Percentiles rank a stretch among this genome's conserved stretches.
These are phyloP conservation scores for Axis porcinus DNA, from an alignment of 2,113 vertebrate genomes.

Conservation along the genomic window DNA sequence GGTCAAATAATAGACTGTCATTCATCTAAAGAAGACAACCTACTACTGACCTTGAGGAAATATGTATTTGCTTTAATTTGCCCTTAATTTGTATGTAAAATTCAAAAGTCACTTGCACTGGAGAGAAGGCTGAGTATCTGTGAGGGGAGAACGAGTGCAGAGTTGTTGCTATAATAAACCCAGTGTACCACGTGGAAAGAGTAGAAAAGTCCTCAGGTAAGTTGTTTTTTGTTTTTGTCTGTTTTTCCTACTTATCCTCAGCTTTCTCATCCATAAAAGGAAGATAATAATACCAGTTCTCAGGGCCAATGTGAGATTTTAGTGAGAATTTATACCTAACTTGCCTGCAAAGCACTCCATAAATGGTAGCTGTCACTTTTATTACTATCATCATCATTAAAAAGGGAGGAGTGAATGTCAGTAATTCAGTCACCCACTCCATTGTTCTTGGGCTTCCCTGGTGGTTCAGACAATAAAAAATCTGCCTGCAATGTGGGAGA, in stretches of 20 bases:
- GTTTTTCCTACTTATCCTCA: not conserved
- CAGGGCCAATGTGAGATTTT: not conserved
- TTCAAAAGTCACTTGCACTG: not conserved
- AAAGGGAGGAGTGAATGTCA: not conserved
- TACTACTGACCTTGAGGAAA: not conserved
- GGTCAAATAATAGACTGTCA: not conserved
- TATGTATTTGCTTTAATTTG: not conserved
- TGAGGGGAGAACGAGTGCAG: not conserved
- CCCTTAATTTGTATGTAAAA: not conserved
- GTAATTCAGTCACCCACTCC: not conserved
- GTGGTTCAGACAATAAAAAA: not conserved
- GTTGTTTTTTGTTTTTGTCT: not conserved
- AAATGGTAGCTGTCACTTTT: not conserved
- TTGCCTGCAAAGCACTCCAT: not conserved
- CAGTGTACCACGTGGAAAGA: fast-evolving
- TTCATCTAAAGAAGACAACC: conserved; percentile 17
- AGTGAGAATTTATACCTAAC: not conserved
- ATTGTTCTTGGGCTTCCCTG: not conserved
- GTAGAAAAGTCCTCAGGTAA: not conserved
- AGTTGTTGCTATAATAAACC: not conserved
- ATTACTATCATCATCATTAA: not conserved
- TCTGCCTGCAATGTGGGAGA: not conserved
- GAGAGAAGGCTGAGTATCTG: not conserved
- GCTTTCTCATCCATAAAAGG: not conserved
- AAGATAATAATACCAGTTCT: not conserved